Percentiles rank a stretch among this genome's conserved stretches.
phyloP scores from a whole-genome alignment of 2,113 vertebrate genomes.

The Cygnus atratus region DNA sequence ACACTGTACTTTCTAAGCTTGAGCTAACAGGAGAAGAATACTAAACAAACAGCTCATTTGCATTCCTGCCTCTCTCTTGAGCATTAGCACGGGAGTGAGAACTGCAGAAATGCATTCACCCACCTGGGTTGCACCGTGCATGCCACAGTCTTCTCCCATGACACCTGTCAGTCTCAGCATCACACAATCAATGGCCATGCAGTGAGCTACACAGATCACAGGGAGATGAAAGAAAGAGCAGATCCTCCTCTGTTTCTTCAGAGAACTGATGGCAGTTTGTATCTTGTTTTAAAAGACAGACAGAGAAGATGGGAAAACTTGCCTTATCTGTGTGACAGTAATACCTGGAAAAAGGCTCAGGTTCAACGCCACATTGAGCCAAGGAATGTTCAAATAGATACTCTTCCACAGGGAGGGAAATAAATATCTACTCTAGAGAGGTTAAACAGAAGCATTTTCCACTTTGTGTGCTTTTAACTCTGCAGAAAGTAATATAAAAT shows the following conservation, averaged over 20 bases:
- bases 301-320: neutral
- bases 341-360: neutral
- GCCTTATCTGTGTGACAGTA: neutral
- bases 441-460: neutral
- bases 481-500: neutral
- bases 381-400: neutral
- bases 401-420: no score
- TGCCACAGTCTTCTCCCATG: neutral
- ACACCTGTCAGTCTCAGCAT: neutral
- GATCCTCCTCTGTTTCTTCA: neutral
- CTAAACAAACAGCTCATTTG: neutral
- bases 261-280: neutral
- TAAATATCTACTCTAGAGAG: neutral
- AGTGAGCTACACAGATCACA: neutral
- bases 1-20: neutral
- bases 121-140: neutral
- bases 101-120: neutral
- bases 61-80: neutral
- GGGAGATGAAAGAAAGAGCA: neutral
- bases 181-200: neutral
- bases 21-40: neutral
- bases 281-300: neutral
- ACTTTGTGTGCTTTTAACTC: neutral
- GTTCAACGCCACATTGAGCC: neutral
- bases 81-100: neutral